Evolutionary conservation across 2,888 invertebrate genomes (phyloP).

Genomic region (Cosmopolites sordidus): DNA sequence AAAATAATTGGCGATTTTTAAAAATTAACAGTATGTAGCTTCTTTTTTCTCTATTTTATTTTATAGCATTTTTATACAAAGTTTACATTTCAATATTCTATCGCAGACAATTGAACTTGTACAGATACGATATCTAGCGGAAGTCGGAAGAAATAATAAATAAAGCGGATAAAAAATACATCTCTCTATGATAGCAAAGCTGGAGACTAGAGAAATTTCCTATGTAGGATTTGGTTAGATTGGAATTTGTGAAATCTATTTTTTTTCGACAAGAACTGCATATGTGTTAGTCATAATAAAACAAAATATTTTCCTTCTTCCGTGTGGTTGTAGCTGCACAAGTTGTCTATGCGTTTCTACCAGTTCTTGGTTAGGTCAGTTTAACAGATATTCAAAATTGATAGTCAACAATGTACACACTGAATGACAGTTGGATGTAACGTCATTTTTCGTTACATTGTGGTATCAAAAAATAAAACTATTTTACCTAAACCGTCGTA

Average conservation of each 20-base stretch:
- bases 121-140: too few species aligned
- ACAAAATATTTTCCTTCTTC: too few species aligned
- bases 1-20: conserved; percentile 19
- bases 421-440: background rate
- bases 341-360: background rate
- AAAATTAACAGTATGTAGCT: conserved; percentile 17
- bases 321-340: background rate
- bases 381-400: background rate
- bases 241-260: too few species aligned
- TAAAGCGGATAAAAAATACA: too few species aligned
- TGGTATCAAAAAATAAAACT: conserved; percentile 10
- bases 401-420: background rate
- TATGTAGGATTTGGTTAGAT: too few species aligned
- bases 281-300: too few species aligned
- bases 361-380: background rate
- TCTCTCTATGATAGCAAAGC: too few species aligned
- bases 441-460: background rate
- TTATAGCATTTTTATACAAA: conserved; percentile 21
- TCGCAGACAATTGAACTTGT: too few species aligned
- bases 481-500: background rate
- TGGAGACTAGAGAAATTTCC: too few species aligned
- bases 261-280: too few species aligned
- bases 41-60: conserved; percentile 9
- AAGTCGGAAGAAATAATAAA: too few species aligned
- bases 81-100: conserved; percentile 17